Evolutionary conservation across 2,113 vertebrate genomes (phyloP).

Genomic region (Holacanthus passer): DNA sequence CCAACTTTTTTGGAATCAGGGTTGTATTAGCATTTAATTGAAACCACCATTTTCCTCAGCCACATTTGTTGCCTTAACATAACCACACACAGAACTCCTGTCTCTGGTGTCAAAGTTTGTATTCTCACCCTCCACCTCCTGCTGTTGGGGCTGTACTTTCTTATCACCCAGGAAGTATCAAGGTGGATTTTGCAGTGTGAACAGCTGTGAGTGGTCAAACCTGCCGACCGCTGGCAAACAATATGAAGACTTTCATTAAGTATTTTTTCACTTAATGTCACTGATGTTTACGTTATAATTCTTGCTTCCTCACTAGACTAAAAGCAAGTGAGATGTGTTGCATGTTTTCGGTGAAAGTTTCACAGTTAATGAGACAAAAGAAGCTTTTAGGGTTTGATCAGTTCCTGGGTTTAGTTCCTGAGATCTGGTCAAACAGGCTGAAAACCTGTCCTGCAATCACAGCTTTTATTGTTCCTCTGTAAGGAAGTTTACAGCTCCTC

Average conservation of each 20-base stretch:
- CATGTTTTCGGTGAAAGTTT: background rate
- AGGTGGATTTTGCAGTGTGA: background rate
- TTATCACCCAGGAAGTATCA: background rate
- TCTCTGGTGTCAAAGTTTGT: no score
- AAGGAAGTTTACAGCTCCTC: constrained; percentile 44
- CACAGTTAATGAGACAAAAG: background rate
- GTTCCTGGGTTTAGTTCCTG: constrained; percentile 9
- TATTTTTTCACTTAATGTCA: background rate
- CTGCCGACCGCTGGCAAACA: background rate
- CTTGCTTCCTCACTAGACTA: no score
- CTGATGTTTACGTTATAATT: background rate
- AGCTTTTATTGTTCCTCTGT: constrained; percentile 42
- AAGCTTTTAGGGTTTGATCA: background rate
- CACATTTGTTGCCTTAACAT: no score
- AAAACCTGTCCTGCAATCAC: constrained; percentile 41
- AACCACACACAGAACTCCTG: no score
- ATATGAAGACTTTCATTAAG: background rate
- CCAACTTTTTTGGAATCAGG: no score
- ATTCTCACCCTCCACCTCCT: no score
- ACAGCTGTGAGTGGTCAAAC: constrained; percentile 4
- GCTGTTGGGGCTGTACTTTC: background rate
- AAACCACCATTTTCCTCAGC: no score
- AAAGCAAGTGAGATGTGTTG: no score
- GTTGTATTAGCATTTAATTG: no score
- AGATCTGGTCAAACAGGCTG: constrained; percentile 21